Evolutionary conservation across 2,888 invertebrate genomes (phyloP), one percentile per base, ranked within the genome.

Genomic region (Tenthredo notha): DNA sequence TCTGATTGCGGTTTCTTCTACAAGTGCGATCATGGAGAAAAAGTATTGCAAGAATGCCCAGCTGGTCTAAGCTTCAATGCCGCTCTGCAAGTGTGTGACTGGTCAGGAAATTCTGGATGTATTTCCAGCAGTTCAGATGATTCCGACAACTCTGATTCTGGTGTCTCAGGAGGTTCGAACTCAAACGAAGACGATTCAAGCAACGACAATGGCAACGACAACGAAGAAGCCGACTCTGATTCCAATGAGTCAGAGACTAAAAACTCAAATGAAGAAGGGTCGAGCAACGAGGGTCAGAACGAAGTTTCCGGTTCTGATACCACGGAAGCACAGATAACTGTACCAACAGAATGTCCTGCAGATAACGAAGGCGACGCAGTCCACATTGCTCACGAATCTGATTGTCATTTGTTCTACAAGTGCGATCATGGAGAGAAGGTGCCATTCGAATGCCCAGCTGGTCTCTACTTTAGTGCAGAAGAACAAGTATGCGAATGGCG

Each of bases 1-100:
- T 88, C 87, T 54, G 65, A 78, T 3, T 90, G 90, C 7, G 54
- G 40, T 4, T 84, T 86, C 37, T 91, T 86, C 75, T 91, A 89
- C 86, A 40, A 29, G 6, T 91, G 89, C n/a, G n/a, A n/a, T 7
- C 40, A 86, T 12, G 88, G 88, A 2, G 15, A 33, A 0, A 80
- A 84, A 21, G 50, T 87, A 0, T 12, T 86, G n/a, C n/a, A 10
- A 9, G 85, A 5, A 3, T 58, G 90, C 21, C 84, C 87, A 0
- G 7, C n/a, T 0, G 87, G 86, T 6, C 40, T 87, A 4, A 67
- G 84, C 85, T 40, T 40, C 40, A 40, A 40, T 2, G 10, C 40
- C 0, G 40, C n/a, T 0, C 15, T 78, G 4, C 87, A 89, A 78
- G 84, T 77, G n/a, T 91, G 91, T 61, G 86, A 86, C 10, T 78